A percentile compares a stretch with the other conserved stretches of the same genome.
Conservation (phyloP, 2,797 vertebrate genomes). For the Naso thynnoides region DNA sequence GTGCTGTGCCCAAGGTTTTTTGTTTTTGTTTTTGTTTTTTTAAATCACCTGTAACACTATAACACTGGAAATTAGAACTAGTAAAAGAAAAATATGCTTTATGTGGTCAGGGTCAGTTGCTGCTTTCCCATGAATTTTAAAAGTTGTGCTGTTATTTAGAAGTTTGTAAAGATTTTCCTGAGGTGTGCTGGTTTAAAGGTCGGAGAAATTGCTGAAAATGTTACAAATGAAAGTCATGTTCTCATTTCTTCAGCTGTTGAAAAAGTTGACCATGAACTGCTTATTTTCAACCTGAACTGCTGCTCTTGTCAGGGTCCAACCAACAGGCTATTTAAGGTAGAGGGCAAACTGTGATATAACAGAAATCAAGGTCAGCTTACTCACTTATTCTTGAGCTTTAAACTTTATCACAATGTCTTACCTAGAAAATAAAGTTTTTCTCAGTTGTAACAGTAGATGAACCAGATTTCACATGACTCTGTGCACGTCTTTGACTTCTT, state of each 20-base stretch:
- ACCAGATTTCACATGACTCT: neutral
- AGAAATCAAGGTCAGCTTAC: too few relatives aligned
- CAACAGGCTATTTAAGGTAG: too few relatives aligned
- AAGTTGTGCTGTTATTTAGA: neutral
- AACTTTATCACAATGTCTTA: neutral
- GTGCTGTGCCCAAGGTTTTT: neutral
- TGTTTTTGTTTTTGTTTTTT: too few relatives aligned
- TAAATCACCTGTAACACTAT: constrained; percentile 4
- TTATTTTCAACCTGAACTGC: too few relatives aligned
- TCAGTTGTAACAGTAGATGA: neutral
- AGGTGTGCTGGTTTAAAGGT: neutral
- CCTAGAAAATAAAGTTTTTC: neutral
- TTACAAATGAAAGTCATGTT: neutral
- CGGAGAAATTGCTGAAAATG: too few relatives aligned
- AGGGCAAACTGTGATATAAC: too few relatives aligned
- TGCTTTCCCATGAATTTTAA: neutral
- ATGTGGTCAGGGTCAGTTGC: constrained; percentile 12
- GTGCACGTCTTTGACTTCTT: neutral
- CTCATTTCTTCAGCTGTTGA: too few relatives aligned
- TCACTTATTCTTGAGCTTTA: too few relatives aligned
- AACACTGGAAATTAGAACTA: neutral
- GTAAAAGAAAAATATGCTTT: constrained; percentile 11
- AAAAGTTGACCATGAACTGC: neutral
- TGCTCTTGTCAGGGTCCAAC: too few relatives aligned
- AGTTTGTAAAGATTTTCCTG: neutral